Evolutionary conservation across 2,888 invertebrate species (phyloP), one percentile per base, ranked within the genome.

Genomic region (Dilophus febrilis): DNA sequence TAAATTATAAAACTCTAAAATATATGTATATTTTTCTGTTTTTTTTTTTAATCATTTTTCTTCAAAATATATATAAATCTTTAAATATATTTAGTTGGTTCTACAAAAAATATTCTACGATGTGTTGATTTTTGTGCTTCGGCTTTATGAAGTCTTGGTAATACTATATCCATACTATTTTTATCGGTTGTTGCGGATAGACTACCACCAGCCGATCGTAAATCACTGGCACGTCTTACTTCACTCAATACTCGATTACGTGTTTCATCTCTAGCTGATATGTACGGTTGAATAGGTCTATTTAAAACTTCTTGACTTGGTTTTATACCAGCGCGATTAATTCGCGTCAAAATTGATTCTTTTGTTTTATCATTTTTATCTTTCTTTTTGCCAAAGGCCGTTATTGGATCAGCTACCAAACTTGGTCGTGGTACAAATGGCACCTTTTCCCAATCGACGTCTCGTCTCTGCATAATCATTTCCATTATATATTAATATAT

Each of bases 381-480:
- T 43, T 60, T 64, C 51, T 74, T 72, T 46, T 74, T 73, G 38
- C 86, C 86, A 69, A 77, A 85, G 48, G 84, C 86, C 49, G 86
- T 85, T 59, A 84, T 74, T 48, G 85, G 85, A 58, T 83, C 82
- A 49, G 83, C 75, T 51, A 86, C 77, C 62, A 84, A 71, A 56
- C 84, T 82, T 53, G 86, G 86, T 50, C 86, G 72, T 51, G 86
- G 82, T 55, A 86, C 85, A 65, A 72, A 79, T 54, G 86, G 86
- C 64, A 82, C 80, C 72, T 82, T 83, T 66, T 85, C 82, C 86
- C 86, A 86, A 55, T 85, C 83, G 56, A 84, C 77, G 63, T 71
- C 65, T 61, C 72, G 72, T 66, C 73, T 77, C 80, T 81, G 77
- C 66, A 76, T 77, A 22, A 22, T 22, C 22, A 8, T 22, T 22